These are phyloP conservation scores for Campoplex capitator DNA, from an alignment of 2,888 invertebrate species.

Conservation along the genomic window DNA sequence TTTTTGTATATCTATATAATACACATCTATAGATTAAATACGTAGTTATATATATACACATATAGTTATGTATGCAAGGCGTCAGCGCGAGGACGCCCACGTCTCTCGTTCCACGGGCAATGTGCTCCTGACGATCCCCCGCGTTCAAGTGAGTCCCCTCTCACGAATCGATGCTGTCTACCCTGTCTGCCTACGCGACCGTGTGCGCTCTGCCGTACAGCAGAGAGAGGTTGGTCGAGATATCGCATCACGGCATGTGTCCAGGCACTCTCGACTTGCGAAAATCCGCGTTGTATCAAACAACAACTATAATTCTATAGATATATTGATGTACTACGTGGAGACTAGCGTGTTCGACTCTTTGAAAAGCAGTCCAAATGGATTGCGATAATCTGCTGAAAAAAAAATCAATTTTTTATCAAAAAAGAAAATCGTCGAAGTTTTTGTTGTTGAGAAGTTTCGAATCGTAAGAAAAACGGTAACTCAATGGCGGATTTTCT, in stretches of 20 bases:
- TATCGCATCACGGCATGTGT: conserved; percentile 41
- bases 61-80: conserved; percentile 43
- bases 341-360: no score
- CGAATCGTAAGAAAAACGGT: no score
- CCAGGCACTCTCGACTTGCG: conserved; percentile 46
- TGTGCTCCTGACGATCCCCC: conserved; percentile 51
- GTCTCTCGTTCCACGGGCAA: conserved; percentile 59
- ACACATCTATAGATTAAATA: neutral
- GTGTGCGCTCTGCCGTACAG: conserved; percentile 23
- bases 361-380: no score
- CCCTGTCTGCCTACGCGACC: conserved; percentile 61
- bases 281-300: conserved; percentile 41
- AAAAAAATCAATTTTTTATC: no score
- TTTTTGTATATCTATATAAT: neutral
- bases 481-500: neutral
- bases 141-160: conserved; percentile 34
- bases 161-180: conserved; percentile 61
- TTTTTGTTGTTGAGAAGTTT: no score
- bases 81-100: conserved; percentile 57
- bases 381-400: no score
- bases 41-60: neutral
- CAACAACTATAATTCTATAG: neutral
- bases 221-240: conserved; percentile 32
- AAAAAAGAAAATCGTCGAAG: no score
- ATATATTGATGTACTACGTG: neutral